These are phyloP conservation scores for Epiblema foenella DNA, from an alignment of 2,888 invertebrate species.

Conservation along the genomic window DNA sequence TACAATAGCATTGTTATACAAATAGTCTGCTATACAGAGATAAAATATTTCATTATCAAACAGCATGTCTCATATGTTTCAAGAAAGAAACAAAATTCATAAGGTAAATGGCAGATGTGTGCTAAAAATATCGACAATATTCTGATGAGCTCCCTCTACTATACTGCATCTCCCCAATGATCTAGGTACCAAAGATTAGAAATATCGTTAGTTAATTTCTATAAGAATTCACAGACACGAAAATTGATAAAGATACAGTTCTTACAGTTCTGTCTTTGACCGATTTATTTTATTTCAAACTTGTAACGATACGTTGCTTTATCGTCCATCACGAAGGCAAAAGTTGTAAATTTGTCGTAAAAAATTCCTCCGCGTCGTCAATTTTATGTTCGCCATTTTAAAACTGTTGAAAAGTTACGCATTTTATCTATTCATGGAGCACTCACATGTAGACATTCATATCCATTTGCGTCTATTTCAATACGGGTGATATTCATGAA, in stretches of 20 bases:
- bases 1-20: too few relatives aligned
- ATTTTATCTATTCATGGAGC: slow-evolving; percentile 23
- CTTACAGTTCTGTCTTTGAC: background rate
- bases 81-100: slow-evolving; percentile 2
- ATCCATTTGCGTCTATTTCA: slow-evolving; percentile 7
- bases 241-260: background rate
- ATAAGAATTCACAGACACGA: background rate
- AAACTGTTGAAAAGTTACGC: slow-evolving; percentile 25
- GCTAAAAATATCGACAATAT: slow-evolving; percentile 15
- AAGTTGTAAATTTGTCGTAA: slow-evolving; percentile 41
- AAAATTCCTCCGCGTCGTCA: slow-evolving; percentile 30
- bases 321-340: slow-evolving; percentile 25
- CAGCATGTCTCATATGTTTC: background rate
- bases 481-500: background rate
- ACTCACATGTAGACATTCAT: slow-evolving; percentile 15
- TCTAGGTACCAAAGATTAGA: slow-evolving; percentile 10
- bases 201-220: background rate
- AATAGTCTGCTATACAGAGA: too few relatives aligned
- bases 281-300: slow-evolving; percentile 19
- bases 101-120: background rate
- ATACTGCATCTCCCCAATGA: background rate
- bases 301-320: slow-evolving; percentile 31
- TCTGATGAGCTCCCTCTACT: background rate
- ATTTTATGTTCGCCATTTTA: slow-evolving; percentile 35
- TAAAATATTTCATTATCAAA: background rate